These are phyloP conservation scores for Aspidiotus destructor DNA, from an alignment of 2,888 invertebrate genomes.

Conservation along the genomic window DNA sequence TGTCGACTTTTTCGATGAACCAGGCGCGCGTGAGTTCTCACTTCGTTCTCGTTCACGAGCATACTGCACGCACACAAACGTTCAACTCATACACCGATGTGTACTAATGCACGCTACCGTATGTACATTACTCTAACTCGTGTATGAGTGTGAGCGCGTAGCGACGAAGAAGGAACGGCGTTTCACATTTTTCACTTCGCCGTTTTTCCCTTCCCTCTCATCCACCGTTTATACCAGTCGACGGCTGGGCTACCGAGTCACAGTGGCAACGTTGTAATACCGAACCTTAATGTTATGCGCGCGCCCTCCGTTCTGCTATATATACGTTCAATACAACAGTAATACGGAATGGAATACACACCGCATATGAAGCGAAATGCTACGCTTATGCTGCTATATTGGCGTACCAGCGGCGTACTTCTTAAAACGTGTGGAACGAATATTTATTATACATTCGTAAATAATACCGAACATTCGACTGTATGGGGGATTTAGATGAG, in stretches of 20 bases:
- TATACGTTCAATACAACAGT: not conserved
- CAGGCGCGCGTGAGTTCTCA: conserved; percentile 7
- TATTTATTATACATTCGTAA: no score
- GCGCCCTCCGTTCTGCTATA: not conserved
- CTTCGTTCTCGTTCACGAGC: not conserved
- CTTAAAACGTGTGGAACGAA: not conserved
- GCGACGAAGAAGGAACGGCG: not conserved
- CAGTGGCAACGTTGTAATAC: conserved; percentile 19
- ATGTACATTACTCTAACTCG: not conserved
- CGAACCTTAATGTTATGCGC: conserved; percentile 13
- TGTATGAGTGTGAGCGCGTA: no score
- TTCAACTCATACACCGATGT: not conserved
- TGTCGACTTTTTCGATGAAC: not conserved
- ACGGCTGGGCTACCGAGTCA: not conserved
- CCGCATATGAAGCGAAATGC: no score
- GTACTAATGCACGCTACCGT: not conserved
- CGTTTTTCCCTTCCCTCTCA: not conserved
- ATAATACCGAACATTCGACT: no score
- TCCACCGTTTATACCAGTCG: not conserved
- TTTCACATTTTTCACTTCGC: conserved; percentile 27
- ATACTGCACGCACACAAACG: conserved; percentile 10
- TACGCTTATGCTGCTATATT: not conserved
- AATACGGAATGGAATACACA: no score
- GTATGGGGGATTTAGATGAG: no score
- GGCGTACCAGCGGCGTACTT: conserved; percentile 8